Conservation (phyloP, 1,140 invertebrate species). For the Theocolax elegans region DNA sequence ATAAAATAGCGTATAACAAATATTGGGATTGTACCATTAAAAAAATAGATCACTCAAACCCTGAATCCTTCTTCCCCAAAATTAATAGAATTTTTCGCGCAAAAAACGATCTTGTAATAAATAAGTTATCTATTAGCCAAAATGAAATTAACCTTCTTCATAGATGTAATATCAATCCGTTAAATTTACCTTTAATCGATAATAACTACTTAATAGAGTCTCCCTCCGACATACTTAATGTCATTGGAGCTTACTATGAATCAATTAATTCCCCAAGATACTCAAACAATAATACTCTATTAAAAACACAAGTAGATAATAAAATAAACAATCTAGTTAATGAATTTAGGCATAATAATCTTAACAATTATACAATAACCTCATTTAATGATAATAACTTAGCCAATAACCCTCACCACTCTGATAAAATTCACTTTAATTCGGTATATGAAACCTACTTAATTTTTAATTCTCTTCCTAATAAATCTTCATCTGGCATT, state of each 20-base stretch:
- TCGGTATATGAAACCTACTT: neutral
- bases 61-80: neutral
- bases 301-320: neutral
- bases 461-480: neutral
- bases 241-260: neutral
- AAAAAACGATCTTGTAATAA: neutral
- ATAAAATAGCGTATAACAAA: neutral
- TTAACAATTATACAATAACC: neutral
- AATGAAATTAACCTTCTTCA: neutral
- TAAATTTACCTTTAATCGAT: neutral
- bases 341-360: neutral
- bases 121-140: neutral
- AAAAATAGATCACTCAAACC: neutral
- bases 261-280: neutral
- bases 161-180: neutral
- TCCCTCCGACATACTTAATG: neutral
- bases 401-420: neutral
- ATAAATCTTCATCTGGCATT: slow-evolving; percentile 26
- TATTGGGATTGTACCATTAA: neutral
- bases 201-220: neutral
- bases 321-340: neutral
- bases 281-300: neutral
- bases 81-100: neutral
- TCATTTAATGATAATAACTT: neutral
- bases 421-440: neutral